A percentile compares a stretch with the other conserved stretches of the same genome.
Conservation (phyloP, 2,113 vertebrate genomes). For the Hemichromis elongatus region DNA sequence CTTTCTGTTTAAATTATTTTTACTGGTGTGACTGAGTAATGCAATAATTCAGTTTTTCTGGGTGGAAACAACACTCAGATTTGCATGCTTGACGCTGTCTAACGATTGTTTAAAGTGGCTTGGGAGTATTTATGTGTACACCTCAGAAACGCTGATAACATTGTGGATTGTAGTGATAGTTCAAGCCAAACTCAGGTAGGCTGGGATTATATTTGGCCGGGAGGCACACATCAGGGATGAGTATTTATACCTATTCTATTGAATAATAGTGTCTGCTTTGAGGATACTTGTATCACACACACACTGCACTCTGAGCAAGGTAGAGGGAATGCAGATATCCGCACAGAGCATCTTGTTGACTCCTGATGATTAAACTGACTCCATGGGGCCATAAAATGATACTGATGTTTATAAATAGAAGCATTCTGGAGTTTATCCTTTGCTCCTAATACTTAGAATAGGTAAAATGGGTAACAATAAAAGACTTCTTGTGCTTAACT, state of each 20-base stretch:
- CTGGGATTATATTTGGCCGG: background rate
- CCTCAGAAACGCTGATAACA: background rate
- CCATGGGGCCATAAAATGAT: accelerated
- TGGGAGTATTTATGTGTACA: too few species aligned
- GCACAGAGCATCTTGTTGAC: background rate
- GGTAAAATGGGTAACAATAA: background rate
- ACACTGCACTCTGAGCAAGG: too few species aligned
- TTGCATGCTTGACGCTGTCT: background rate
- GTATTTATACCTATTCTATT: background rate
- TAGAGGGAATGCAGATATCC: background rate
- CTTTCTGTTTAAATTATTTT: background rate
- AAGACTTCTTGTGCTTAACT: background rate
- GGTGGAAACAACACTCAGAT: accelerated
- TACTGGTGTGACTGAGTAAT: background rate
- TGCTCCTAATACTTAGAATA: background rate
- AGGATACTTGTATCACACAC: too few species aligned
- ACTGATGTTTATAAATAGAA: background rate
- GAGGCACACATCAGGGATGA: background rate
- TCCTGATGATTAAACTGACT: background rate
- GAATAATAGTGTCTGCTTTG: accelerated
- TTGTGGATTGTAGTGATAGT: background rate
- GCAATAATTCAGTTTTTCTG: background rate
- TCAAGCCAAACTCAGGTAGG: background rate
- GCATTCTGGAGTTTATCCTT: background rate
- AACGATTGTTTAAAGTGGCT: background rate